Conservation (phyloP, 2,888 invertebrate genomes). For the Nephrotoma guestfalica region DNA sequence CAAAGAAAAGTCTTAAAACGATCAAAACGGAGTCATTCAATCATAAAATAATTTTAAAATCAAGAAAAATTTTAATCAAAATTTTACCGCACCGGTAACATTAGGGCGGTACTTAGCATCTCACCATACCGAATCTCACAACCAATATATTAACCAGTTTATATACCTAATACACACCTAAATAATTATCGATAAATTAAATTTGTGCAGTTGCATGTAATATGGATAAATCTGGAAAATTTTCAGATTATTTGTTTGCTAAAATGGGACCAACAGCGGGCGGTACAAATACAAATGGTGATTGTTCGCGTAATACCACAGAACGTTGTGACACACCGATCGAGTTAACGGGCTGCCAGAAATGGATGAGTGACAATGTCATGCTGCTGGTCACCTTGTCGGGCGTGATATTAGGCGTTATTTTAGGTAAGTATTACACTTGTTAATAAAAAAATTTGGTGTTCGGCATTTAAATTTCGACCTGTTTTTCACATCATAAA, state of each 20-base stretch:
- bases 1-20: background rate
- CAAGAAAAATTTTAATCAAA: slow-evolving; percentile 10
- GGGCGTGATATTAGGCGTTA: slow-evolving; percentile 63
- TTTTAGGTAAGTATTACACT: slow-evolving; percentile 54
- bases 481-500: background rate
- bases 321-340: slow-evolving; percentile 46
- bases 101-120: background rate
- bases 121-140: no score
- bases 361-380: slow-evolving; percentile 60
- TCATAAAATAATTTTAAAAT: slow-evolving; percentile 15
- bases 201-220: slow-evolving; percentile 18
- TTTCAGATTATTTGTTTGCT: slow-evolving; percentile 68
- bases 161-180: no score
- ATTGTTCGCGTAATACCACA: slow-evolving; percentile 41
- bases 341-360: slow-evolving; percentile 48
- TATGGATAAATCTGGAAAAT: slow-evolving; percentile 49
- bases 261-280: slow-evolving; percentile 57
- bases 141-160: no score
- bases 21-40: slow-evolving; percentile 11
- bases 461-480: no score
- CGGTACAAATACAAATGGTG: slow-evolving; percentile 28
- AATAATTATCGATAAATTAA: background rate
- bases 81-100: slow-evolving; percentile 11
- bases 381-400: slow-evolving; percentile 64
- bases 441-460: no score